Base-by-base conservation (phyloP, 2,888 invertebrate species). In the Hofmannophila pseudospretella region DNA sequence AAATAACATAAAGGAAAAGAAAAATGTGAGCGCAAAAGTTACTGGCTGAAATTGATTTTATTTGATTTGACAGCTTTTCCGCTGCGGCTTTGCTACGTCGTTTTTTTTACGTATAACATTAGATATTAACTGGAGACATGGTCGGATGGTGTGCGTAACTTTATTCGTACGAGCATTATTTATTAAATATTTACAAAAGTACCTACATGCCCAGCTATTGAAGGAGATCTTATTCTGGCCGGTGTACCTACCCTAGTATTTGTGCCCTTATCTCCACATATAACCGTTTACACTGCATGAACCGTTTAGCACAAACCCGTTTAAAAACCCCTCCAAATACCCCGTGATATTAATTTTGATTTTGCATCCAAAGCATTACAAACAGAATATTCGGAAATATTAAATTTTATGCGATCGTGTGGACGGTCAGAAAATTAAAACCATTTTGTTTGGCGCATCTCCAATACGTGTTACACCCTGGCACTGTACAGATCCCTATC, bases 151-250 rank as follows among this genome's bases (percentile, higher is more conserved):
- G n/a, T n/a, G n/a, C n/a, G n/a, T n/a, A n/a, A n/a, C n/a, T n/a
- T n/a, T n/a, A n/a, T n/a, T n/a, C n/a, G n/a, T n/a, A n/a, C n/a
- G n/a, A n/a, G n/a, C n/a, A n/a, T n/a, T n/a, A n/a, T n/a, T n/a
- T n/a, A n/a, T n/a, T n/a, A n/a, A n/a, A n/a, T n/a, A n/a, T n/a
- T n/a, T n/a, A n/a, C n/a, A n/a, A n/a, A n/a, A n/a, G n/a, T n/a
- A n/a, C n/a, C n/a, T n/a, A n/a, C n/a, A n/a, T n/a, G n/a, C 12
- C 11, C 10, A 9, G 12, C 11, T 27, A 38, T 47, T 44, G 45
- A 44, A 45, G 51, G 72, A 78, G 77, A 79, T 80, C 79, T 78
- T 79, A 72, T 77, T 80, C 44, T 63, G 67, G 78, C 67, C 13
- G 14, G n/a, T 37, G 28, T 28, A 12, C 13, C 16, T n/a, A n/a